Base-by-base conservation (phyloP, 2,113 vertebrate genomes). In the Collichthys lucidus region DNA sequence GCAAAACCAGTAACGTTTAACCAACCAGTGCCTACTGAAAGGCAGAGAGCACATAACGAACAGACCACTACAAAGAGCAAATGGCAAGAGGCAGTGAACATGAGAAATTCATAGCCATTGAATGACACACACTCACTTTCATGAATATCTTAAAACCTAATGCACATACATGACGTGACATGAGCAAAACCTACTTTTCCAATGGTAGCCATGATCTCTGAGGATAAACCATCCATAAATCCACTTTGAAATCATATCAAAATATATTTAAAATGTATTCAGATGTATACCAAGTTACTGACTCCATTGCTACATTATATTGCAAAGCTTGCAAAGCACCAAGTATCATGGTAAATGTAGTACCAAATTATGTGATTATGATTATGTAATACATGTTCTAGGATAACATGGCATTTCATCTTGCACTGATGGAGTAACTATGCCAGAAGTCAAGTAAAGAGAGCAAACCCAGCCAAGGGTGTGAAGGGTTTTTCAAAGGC, bases 1-100 rank as follows among this genome's bases (percentile, higher is more conserved):
- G 89, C 84, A 99, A 96, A 91, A 94, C 91, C 91, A 98, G 96
- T 92, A 92, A 84, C 47, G 78, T 95, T 67, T 96, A 92, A 91
- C 59, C 70, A 17, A 9, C n/a, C 0, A 12, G 78, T 46, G 79
- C 31, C 61, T 46, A 12, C 16, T 14, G 60, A 42, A 10, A 16
- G 65, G 16, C 26, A 20, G 47, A 29, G 59, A 74, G 35, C 42
- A 55, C 47, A 29, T 14, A 47, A 56, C 2, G 2, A 62, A 26
- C 24, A 17, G 17, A 11, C 50, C 16, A 12, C 47, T 1, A 4
- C 20, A 11, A 4, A 17, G 46, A 60, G 65, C 55, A 5, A 49
- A 40, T 40, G 2, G 29, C 12, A n/a, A 16, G 60, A 50, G 59
- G 62, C 53, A 61, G 20, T 0, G 16, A 17, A 62, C 56, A 17